Percentiles rank a stretch among this genome's conserved stretches.
phyloP scores from a whole-genome alignment of 1,140 invertebrate species.

The Colletes gigas region DNA sequence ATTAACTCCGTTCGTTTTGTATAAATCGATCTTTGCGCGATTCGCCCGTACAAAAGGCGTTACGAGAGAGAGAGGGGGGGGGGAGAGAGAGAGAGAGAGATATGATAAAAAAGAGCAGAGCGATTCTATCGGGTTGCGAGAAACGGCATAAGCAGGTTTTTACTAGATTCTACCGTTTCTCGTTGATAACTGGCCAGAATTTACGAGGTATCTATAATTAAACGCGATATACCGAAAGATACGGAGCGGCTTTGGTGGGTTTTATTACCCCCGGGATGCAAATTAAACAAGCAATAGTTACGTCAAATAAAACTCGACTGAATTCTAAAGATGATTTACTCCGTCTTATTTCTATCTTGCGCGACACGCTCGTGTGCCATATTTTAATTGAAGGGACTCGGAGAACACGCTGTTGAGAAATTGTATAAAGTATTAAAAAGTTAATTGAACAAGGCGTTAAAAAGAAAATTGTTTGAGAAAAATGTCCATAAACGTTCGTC shows the following conservation, averaged over 20 bases:
- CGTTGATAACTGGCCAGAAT: neutral
- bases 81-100: neutral
- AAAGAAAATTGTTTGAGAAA: too few species aligned
- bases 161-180: neutral
- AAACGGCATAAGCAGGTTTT: neutral
- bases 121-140: too few species aligned
- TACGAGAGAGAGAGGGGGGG: neutral
- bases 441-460: too few species aligned
- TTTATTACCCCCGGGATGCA: neutral
- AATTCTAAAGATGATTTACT: neutral
- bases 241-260: conserved; percentile 2
- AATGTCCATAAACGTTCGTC: too few species aligned
- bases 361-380: neutral
- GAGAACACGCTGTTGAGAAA: neutral
- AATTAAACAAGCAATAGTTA: neutral
- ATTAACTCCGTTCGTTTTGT: conserved; percentile 25
- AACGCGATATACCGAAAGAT: conserved; percentile 1
- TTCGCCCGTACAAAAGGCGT: neutral
- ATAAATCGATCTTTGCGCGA: neutral
- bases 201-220: conserved; percentile 1
- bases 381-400: neutral
- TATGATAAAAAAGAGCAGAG: neutral
- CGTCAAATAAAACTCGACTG: neutral
- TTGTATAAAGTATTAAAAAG: neutral
- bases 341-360: neutral